Evolutionary conservation across 2,888 invertebrate species (phyloP), one percentile per base, ranked within the genome.

Genomic region (Nipponacmea schrenckii): DNA sequence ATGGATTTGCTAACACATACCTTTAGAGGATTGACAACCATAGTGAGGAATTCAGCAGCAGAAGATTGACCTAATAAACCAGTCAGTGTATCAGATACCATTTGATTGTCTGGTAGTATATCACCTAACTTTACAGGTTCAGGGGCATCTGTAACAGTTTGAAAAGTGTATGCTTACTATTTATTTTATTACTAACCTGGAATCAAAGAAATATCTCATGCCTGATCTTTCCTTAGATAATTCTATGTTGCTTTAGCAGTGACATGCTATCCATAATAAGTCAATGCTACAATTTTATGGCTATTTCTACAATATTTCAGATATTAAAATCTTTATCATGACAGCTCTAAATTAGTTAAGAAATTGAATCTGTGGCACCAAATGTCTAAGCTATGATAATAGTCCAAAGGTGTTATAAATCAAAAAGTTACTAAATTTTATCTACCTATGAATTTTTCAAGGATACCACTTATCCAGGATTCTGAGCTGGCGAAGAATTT

Each of bases 1-100:
- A 8, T 44, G 24, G 3, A 66, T 15, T 7, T 8, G 5, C 39
- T 5, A 39, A 5, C n/a, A 39, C 39, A 63, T 74, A 82, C 82
- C 80, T 76, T 70, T 10, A 72, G 56, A 14, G 83, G 82, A 48
- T 77, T 72, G 31, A 84, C 65, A 14, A 69, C 56, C 8, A 79
- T 75, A 2, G 80, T 68, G 12, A 83, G 67, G 17, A 83, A 62
- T n/a, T 79, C 76, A 17, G 81, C 77, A 62, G 81, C 78, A 24
- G 75, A 73, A 14, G 75, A 56, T 12, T 56, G 70, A 15, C 79
- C 77, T 24, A 82, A 64, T 7, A 76, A 69, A 31, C 72, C 48
- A 1, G 63, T 46, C 46, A 84, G 69, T 12, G 81, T 68, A 27
- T 62, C 14, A 7, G 72, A 69, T 46, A 82, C 75, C 50, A 65